Evolutionary conservation across 2,888 invertebrate genomes (phyloP), one percentile per base, ranked within the genome.

Genomic region (Aspidiotus rigidus): DNA sequence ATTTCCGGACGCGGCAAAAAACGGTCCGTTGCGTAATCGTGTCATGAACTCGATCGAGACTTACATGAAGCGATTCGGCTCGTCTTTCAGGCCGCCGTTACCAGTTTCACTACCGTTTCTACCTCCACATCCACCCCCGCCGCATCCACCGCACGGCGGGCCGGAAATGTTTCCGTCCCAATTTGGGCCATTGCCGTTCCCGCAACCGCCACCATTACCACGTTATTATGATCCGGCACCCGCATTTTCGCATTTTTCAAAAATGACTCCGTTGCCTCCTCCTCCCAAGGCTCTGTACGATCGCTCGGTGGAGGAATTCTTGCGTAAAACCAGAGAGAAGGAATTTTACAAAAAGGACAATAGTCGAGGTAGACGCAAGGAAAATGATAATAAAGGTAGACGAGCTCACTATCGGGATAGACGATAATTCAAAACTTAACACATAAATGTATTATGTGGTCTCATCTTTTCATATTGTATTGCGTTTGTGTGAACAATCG

Each of bases 1-100:
- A 7, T 59, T 53, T 39, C 59, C 15, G 17, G 60, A 59, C 10
- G 28, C 49, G 59, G 41, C 41, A 6, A 67, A 67, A 28, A 53
- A 67, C 44, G 60, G 59, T n/a, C 59, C 67, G 7, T 40, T 67
- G 44, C 67, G 60, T 49, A 60, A 60, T 15, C 17, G 67, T 39
- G 60, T 67, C n/a, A 60, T 67, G 49, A 60, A 59, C 39, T 67
- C 67, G n/a, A 67, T 67, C 41, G 67, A 67, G 16, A 59, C 59
- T n/a, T 67, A 67, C 42, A 53, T 67, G 7, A 67, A 67, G 17
- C 67, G 67, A 10, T 67, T 67, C 53, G 57, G 57, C 17, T 13
- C 39, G 28, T 49, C 59, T 9, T 39, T 59, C 6, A 16, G 59
- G 11, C 67, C 67, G 39, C 67, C 67, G 8, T 15, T 59, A 39